phyloP scores from a whole-genome alignment of 2,888 invertebrate genomes.

The Drepana falcataria region DNA sequence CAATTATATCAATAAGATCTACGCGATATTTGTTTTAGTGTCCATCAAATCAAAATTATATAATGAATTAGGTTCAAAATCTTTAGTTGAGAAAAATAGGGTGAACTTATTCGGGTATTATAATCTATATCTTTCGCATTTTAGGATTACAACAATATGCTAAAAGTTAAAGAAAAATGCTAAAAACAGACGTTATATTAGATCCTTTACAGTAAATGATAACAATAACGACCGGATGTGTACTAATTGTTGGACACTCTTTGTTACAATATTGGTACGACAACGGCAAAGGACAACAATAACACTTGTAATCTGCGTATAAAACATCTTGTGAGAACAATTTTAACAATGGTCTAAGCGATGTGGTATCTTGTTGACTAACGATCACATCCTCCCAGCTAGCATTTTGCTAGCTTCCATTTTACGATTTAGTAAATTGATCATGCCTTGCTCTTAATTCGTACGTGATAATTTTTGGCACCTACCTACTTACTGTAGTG shows the following conservation, averaged over 20 bases:
- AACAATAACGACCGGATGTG: conserved; percentile 17
- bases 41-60: too few species aligned
- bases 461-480: not conserved
- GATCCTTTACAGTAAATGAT: not conserved
- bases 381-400: conserved; percentile 52
- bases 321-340: conserved; percentile 34
- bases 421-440: conserved; percentile 10
- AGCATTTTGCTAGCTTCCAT: conserved; percentile 3
- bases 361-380: conserved; percentile 45
- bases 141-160: too few species aligned
- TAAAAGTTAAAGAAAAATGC: too few species aligned
- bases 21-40: not conserved
- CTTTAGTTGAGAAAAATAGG: too few species aligned
- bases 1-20: conserved; percentile 1
- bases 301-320: conserved; percentile 15
- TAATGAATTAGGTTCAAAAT: too few species aligned
- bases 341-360: conserved; percentile 44
- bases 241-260: conserved; percentile 9
- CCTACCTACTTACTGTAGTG: not conserved
- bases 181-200: too few species aligned
- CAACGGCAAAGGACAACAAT: conserved; percentile 18
- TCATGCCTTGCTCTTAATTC: not conserved
- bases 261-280: conserved; percentile 6
- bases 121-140: too few species aligned
- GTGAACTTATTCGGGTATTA: too few species aligned